These are phyloP conservation scores for Kryptolebias ocellatus DNA, from an alignment of 2,797 vertebrate species.

Conservation along the genomic window DNA sequence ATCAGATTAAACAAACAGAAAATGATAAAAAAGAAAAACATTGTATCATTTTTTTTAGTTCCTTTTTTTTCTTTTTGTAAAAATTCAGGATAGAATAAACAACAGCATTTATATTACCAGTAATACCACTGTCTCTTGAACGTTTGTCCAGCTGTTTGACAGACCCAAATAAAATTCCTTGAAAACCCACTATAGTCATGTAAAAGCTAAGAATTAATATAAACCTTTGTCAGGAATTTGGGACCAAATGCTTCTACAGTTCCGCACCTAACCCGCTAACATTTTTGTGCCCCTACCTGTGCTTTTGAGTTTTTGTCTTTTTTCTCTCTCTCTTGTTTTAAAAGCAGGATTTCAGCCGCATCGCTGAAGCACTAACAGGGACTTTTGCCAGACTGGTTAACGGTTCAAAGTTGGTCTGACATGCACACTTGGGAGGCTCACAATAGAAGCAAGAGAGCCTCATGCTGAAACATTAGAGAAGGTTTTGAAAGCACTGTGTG, in stretches of 20 bases:
- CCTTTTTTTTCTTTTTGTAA: no score
- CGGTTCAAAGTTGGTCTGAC: slow-evolving; percentile 74
- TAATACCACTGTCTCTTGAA: no score
- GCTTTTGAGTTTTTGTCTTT: neutral
- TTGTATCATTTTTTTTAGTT: no score
- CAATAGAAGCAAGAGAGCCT: slow-evolving; percentile 38
- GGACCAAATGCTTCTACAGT: slow-evolving; percentile 13
- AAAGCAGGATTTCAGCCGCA: slow-evolving; percentile 25
- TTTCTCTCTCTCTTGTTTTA: slow-evolving; percentile 23
- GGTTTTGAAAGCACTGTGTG: slow-evolving; percentile 49
- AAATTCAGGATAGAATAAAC: no score
- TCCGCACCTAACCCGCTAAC: neutral
- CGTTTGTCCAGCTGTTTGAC: neutral
- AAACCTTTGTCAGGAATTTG: slow-evolving; percentile 6
- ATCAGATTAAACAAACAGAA: no score
- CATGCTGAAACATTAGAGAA: slow-evolving; percentile 51
- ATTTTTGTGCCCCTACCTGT: neutral
- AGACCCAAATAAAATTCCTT: neutral
- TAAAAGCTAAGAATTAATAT: slow-evolving; percentile 28
- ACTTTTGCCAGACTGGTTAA: slow-evolving; percentile 59
- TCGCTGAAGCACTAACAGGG: slow-evolving; percentile 48
- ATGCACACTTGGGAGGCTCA: slow-evolving; percentile 57
- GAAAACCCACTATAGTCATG: neutral
- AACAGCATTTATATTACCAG: no score
- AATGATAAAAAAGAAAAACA: no score